These are phyloP conservation scores for Mantis religiosa DNA, from an alignment of 2,888 invertebrate species.

Conservation along the genomic window DNA sequence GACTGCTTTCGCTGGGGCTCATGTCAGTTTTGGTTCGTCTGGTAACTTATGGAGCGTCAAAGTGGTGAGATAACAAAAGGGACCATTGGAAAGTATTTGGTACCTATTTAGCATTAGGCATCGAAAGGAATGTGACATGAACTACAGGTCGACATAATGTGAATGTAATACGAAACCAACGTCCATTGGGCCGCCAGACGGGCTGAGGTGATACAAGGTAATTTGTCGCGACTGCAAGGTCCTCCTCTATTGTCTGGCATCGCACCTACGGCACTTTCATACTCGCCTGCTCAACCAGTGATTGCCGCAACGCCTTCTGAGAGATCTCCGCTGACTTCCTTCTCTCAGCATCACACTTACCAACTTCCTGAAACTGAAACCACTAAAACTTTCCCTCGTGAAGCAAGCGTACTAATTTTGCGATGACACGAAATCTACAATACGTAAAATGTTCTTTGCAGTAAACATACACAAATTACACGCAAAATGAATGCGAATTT, in stretches of 20 bases:
- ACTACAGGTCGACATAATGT: not conserved
- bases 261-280: not conserved
- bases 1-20: too few relatives aligned
- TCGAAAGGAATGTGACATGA: not conserved
- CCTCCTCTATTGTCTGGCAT: not conserved
- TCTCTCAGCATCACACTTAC: not conserved
- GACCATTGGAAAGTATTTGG: too few relatives aligned
- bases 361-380: too few relatives aligned
- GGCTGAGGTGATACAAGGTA: not conserved
- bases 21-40: too few relatives aligned
- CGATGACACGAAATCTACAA: too few relatives aligned
- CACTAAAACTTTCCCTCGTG: too few relatives aligned
- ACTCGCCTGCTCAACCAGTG: not conserved
- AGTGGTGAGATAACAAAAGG: too few relatives aligned
- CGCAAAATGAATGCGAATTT: too few relatives aligned
- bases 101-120: not conserved
- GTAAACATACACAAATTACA: too few relatives aligned
- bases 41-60: too few relatives aligned
- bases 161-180: not conserved
- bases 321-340: not conserved
- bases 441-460: too few relatives aligned
- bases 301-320: not conserved
- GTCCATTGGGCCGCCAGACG: not conserved
- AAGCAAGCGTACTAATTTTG: too few relatives aligned
- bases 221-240: not conserved